These are phyloP conservation scores for Lithobius niger DNA, from an alignment of 1,140 invertebrate species.

Conservation along the genomic window DNA sequence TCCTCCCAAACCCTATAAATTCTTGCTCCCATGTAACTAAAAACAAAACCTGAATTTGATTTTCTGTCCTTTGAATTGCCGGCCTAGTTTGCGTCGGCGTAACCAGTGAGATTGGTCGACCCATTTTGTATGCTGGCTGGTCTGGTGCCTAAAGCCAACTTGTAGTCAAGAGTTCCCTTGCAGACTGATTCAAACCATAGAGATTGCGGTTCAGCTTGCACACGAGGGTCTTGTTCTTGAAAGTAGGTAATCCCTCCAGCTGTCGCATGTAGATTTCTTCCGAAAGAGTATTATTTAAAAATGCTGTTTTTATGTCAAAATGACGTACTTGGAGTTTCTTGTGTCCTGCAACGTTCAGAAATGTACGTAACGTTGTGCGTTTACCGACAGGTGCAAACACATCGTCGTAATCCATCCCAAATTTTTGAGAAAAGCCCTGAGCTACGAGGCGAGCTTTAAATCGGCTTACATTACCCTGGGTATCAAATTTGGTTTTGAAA, in stretches of 20 bases:
- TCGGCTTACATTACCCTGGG: not conserved
- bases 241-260: conserved; percentile 14
- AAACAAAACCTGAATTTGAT: too few relatives aligned
- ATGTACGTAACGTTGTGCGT: conserved; percentile 14
- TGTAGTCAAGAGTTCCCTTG: too few relatives aligned
- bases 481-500: conserved; percentile 7
- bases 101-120: too few relatives aligned
- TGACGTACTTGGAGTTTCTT: conserved; percentile 16
- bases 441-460: conserved; percentile 17
- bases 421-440: conserved; percentile 19
- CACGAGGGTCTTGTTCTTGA: too few relatives aligned
- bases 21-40: too few relatives aligned
- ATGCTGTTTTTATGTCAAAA: conserved; percentile 21
- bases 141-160: too few relatives aligned
- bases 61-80: too few relatives aligned
- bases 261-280: conserved; percentile 19
- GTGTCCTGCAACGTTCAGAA: conserved; percentile 17
- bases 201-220: too few relatives aligned
- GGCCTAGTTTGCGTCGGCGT: too few relatives aligned
- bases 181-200: too few relatives aligned
- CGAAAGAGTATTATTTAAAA: conserved; percentile 18
- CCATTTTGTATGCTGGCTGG: too few relatives aligned
- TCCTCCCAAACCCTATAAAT: too few relatives aligned
- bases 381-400: conserved; percentile 19
- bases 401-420: conserved; percentile 20